phyloP scores from a whole-genome alignment of 2,113 vertebrate species.

The Globicephala melas region DNA sequence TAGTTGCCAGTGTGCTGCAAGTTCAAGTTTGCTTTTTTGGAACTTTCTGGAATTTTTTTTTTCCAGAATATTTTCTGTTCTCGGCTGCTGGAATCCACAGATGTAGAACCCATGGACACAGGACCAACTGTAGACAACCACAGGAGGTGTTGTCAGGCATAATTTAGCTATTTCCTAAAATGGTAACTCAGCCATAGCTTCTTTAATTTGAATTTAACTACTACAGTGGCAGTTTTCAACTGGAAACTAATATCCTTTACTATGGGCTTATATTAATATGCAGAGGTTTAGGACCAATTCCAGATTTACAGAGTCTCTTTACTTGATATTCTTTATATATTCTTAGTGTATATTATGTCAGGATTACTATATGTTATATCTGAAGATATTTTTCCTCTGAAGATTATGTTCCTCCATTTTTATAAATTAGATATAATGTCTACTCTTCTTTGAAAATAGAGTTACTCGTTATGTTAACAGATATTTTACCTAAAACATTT shows the following conservation, averaged over 20 bases:
- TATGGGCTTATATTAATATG: neutral
- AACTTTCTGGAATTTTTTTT: neutral
- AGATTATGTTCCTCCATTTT: neutral
- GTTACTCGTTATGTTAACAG: neutral
- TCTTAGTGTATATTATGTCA: neutral
- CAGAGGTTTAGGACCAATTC: neutral
- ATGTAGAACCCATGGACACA: neutral
- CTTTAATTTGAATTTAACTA: neutral
- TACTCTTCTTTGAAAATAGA: neutral
- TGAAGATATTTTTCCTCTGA: constrained; percentile 3
- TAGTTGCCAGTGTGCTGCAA: neutral
- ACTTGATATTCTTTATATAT: neutral
- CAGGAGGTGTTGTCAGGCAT: neutral
- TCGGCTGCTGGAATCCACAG: neutral
- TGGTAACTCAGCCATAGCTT: neutral
- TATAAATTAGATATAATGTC: neutral
- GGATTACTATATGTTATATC: neutral
- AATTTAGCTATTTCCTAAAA: neutral
- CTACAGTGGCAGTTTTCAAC: neutral
- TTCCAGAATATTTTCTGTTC: neutral
- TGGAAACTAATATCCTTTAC: neutral
- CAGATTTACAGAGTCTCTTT: neutral
- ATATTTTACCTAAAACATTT: neutral
- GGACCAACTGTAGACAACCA: neutral
- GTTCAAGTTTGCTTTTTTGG: neutral